A percentile compares a stretch with the other conserved stretches of the same genome.
Evolutionary conservation across 2,888 invertebrate genomes (phyloP).

Genomic region (Amphipoea oculea): DNA sequence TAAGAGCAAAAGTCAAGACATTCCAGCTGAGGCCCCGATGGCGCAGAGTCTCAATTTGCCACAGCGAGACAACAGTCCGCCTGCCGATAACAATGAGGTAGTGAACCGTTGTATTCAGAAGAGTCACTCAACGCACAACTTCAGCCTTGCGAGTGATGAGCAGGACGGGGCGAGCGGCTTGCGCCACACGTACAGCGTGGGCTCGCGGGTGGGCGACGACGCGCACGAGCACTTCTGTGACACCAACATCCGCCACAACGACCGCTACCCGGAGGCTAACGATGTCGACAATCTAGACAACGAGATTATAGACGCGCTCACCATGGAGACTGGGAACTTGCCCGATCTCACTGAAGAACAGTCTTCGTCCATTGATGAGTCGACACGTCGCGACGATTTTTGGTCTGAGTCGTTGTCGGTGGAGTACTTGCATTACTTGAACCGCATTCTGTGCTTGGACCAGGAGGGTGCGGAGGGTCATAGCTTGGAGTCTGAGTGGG

Average conservation of each 20-base stretch:
- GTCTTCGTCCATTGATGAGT: constrained; percentile 83
- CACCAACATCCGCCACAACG: constrained; percentile 86
- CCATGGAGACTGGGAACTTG: constrained; percentile 82
- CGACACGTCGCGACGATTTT: constrained; percentile 82
- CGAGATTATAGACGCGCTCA: constrained; percentile 83
- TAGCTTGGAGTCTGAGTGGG: constrained; percentile 81
- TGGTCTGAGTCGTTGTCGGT: constrained; percentile 77
- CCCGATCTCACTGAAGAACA: constrained; percentile 85
- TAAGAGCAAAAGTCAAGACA: constrained; percentile 60
- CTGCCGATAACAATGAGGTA: constrained; percentile 73
- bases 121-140: constrained; percentile 79
- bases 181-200: constrained; percentile 71
- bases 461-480: constrained; percentile 76
- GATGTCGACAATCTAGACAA: constrained; percentile 84
- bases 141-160: constrained; percentile 67
- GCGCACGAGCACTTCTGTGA: constrained; percentile 76
- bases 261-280: constrained; percentile 84
- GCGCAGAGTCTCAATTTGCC: constrained; percentile 80
- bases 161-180: constrained; percentile 64
- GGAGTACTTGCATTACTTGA: constrained; percentile 82
- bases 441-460: constrained; percentile 77
- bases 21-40: constrained; percentile 66
- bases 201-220: constrained; percentile 70
- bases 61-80: constrained; percentile 60
- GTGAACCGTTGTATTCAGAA: constrained; percentile 75